Evolutionary conservation across 2,888 invertebrate genomes (phyloP), one percentile per base, ranked within the genome.

Genomic region (Macrophya annulata): DNA sequence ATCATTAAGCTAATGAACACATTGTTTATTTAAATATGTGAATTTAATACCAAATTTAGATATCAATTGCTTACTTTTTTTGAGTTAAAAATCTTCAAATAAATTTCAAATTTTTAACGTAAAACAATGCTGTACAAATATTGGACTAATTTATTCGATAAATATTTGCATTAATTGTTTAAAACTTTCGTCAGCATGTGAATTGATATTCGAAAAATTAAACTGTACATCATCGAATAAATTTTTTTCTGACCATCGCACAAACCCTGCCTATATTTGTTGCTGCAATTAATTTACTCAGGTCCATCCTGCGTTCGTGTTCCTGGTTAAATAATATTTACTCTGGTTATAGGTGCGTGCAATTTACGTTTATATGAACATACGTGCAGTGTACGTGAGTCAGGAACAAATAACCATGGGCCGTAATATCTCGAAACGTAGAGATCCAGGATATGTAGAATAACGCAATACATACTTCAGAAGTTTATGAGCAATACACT

Each of bases 401-500:
- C n/a, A 12, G 45, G 4, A n/a, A 45, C 21, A 21, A 45, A 72
- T 43, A 21, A 4, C 72, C 43, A 15, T 21, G 43, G 43, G 43
- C 43, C 12, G 43, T 45, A n/a, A 72, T 40, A 43, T 72, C 17
- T 72, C 3, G 21, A 8, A 45, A 40, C 43, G 10, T 43, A 31
- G 43, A 43, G 12, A 43, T 43, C 45, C 72, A 72, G 12, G 40
- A 72, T 65, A 6, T 45, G 25, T 62, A 72, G n/a, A 9, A 72
- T 40, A 72, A 40, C 72, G 72, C 72, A 21, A 25, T 45, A 72
- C 45, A 9, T 40, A 72, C 72, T 72, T 10, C 43, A 43, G 25
- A 17, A 21, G 8, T 72, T 72, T 43, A 72, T 21, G 72, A 72
- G 72, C 72, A 21, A 45, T 72, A 72, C 72, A 45, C 45, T 72